These are phyloP conservation scores for Drosophila melanosoma DNA, from an alignment of 2,888 invertebrate species.

Conservation along the genomic window DNA sequence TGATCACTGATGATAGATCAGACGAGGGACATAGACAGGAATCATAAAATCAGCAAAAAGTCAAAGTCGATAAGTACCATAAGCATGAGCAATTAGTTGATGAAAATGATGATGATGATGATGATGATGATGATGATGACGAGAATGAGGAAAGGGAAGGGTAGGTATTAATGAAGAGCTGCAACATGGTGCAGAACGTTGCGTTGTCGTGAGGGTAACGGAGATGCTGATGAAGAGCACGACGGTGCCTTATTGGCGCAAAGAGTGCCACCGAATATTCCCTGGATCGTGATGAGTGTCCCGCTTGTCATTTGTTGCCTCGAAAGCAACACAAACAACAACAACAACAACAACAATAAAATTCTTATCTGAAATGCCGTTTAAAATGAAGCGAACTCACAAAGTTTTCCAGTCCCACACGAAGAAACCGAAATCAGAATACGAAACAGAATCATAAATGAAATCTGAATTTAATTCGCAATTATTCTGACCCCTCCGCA, in stretches of 20 bases:
- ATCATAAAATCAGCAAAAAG: constrained; percentile 52
- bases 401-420: constrained; percentile 44
- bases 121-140: too few species aligned
- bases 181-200: constrained; percentile 33
- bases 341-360: not conserved
- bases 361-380: constrained; percentile 49
- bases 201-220: constrained; percentile 12
- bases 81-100: constrained; percentile 65
- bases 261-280: constrained; percentile 36
- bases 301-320: constrained; percentile 54
- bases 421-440: constrained; percentile 45
- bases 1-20: constrained; percentile 45
- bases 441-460: constrained; percentile 53
- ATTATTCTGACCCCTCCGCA: constrained; percentile 52
- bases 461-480: constrained; percentile 65
- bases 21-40: constrained; percentile 33
- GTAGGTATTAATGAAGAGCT: constrained; percentile 14
- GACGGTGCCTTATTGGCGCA: constrained; percentile 69
- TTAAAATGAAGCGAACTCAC: constrained; percentile 51
- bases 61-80: constrained; percentile 38
- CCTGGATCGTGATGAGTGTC: constrained; percentile 65
- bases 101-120: constrained; percentile 34
- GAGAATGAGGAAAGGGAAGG: not conserved
- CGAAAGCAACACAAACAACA: constrained; percentile 4
- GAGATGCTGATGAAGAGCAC: constrained; percentile 53